Evolutionary conservation across 2,797 vertebrate species (phyloP), one percentile per base, ranked within the genome.

Genomic region (Neoniphon sammara): DNA sequence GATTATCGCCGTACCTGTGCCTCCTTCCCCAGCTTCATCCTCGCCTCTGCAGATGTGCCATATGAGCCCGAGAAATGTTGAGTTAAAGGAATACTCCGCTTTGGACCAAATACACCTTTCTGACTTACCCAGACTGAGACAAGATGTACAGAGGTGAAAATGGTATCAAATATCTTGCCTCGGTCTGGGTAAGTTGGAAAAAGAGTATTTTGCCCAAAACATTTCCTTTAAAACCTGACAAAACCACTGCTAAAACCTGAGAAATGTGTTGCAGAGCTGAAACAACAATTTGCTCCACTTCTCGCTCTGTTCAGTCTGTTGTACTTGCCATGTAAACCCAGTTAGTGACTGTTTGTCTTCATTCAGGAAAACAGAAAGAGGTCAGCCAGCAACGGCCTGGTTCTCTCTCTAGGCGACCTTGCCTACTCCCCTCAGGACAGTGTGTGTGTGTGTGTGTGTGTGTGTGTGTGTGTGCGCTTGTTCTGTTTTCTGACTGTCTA

Each of bases 301-400:
- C 18, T 34, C 14, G n/a, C 11, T 31, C 7, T 65, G 21, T 67
- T 77, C 31, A 31, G 21, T 62, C 58, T 73, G 80, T 61, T 65
- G 57, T 72, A 50, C 60, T 75, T 76, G 31, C 25, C 74, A 53
- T 66, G 58, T 46, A 57, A 53, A 70, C 73, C 34, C 23, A 39
- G 39, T 73, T 23, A n/a, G 46, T 49, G 36, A 42, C 62, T 77
- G 55, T 75, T 69, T 75, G 68, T 52, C 53, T 59, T 82, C 42
- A 62, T 75, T 80, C 20, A 79, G 67, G 61, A 27, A 71, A 83
- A 85, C 78, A 75, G 73, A 88, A 83, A 61, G 55, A 80, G 73
- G 74, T 85, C 83, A 78, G 66, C 60, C 56, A 63, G 65, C 73
- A 81, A 20, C 64, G 67, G 66, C 77, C 59, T 66, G 62, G 50